Evolutionary conservation across 2,797 vertebrate species (phyloP), one percentile per base, ranked within the genome.

Genomic region (Peromyscus nudipes): DNA sequence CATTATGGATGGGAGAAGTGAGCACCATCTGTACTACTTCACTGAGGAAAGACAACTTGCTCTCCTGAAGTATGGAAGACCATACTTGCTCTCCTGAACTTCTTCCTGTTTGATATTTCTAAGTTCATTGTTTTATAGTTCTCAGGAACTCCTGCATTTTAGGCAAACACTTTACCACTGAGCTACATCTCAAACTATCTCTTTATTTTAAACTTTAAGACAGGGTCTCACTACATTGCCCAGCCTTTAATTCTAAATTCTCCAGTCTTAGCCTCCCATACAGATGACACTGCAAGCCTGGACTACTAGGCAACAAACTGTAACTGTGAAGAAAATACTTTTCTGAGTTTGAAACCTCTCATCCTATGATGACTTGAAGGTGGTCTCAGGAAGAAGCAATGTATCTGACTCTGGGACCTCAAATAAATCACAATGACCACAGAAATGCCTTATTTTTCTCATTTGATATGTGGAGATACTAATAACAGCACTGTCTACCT

Each of bases 1-100:
- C 11, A 0, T 9, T 0, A 0, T 23, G 49, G 1, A 2, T 19
- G 11, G 31, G 60, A 67, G 13, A 65, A 84, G 27, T 76, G 13
- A 52, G 34, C 1, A 2, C 23, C 34, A 1, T 43, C 57, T 83
- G 11, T 64, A 1, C 19, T 46, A 3, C 9, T 49, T 4, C 17
- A 46, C 8, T 1, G 37, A 49, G 65, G 49, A 60, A 60, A 14
- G 80, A 57, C 49, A 40, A 34, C 0, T 29, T 31, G 13, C 34
- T 43, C 1, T 71, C 49, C 31, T 52, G 21, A 29, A 37, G 49
- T 49, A 49, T 49, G 11, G 69, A 29, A 82, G 34, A 34, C 6
- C 52, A 60, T 27, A 16, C 29, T 34, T 31, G 14, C n/a, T 43
- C 1, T 71, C 49, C 31, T 52, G 21, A 29, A n/a, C 25, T 40